Conservation (phyloP, 2,113 vertebrate genomes). For the Dasyornis broadbenti region DNA sequence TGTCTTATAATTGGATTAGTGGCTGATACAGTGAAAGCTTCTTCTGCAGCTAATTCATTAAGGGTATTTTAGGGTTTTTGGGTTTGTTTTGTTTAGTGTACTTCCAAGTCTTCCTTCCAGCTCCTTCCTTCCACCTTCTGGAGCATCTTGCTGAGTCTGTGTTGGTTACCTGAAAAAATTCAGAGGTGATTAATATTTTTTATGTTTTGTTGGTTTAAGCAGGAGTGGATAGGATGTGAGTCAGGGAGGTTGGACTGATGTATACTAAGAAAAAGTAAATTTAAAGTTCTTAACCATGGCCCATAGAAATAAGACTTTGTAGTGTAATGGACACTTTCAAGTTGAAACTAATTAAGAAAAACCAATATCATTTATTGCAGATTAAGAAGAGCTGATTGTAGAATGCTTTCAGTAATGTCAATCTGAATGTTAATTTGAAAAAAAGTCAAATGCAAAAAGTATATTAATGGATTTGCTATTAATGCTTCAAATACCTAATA, state of each 20-base stretch:
- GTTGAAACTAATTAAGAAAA: not conserved
- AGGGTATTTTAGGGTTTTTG: not conserved
- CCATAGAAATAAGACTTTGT: not conserved
- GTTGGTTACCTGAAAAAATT: not conserved
- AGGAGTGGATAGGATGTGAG: not conserved
- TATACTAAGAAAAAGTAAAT: not conserved
- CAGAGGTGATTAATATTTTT: not conserved
- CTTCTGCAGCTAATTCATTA: not conserved
- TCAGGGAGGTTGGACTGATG: not conserved
- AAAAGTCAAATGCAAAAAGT: not conserved
- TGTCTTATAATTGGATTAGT: not conserved
- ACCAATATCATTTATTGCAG: not conserved
- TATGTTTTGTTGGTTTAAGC: not conserved
- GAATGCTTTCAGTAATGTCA: not conserved
- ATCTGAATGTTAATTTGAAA: not conserved
- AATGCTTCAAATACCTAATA: not conserved
- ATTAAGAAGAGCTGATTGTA: not conserved
- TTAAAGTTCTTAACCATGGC: not conserved
- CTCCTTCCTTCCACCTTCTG: not conserved
- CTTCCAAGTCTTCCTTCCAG: rapidly evolving
- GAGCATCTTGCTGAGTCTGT: not conserved
- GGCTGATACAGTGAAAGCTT: not conserved
- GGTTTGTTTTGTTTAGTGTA: not conserved
- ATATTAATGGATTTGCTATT: not conserved
- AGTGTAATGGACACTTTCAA: not conserved